A percentile compares a stretch with the other conserved stretches of the same genome.
These are phyloP conservation scores for Melikaiella ostensackeni DNA, from an alignment of 2,888 invertebrate genomes.

Conservation along the genomic window DNA sequence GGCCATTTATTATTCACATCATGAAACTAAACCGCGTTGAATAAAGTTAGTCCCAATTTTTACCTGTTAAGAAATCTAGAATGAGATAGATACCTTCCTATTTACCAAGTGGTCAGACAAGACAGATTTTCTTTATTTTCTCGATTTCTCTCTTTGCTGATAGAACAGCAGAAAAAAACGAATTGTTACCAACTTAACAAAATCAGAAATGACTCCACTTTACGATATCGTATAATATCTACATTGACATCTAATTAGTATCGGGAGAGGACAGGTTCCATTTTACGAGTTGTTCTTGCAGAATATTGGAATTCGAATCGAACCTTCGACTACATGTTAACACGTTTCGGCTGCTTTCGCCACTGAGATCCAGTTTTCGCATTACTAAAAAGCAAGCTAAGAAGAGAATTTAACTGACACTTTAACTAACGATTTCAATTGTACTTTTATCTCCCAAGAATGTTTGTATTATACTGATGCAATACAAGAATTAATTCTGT, in stretches of 20 bases:
- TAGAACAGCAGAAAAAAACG: background rate
- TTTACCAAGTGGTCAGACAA: background rate
- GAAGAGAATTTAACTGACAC: background rate
- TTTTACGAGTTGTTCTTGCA: constrained; percentile 13
- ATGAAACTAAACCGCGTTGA: too few relatives aligned
- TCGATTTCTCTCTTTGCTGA: background rate
- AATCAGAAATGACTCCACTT: background rate
- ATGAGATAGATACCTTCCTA: background rate
- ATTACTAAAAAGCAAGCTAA: background rate
- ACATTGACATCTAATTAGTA: constrained; percentile 32
- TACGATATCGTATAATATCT: background rate
- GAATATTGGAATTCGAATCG: constrained; percentile 27
- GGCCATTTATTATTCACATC: too few relatives aligned
- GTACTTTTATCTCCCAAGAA: background rate
- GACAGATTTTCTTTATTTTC: background rate
- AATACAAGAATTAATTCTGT: background rate
- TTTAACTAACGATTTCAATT: background rate
- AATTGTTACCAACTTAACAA: background rate
- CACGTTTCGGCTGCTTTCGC: constrained; percentile 21
- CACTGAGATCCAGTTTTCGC: constrained; percentile 14
- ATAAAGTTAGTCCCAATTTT: too few relatives aligned
- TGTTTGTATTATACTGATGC: background rate
- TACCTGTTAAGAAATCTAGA: too few relatives aligned
- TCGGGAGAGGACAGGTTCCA: constrained; percentile 6
- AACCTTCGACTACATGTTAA: constrained; percentile 8